Conservation (phyloP, 2,113 vertebrate species). For the Sisor rabdophorus region DNA sequence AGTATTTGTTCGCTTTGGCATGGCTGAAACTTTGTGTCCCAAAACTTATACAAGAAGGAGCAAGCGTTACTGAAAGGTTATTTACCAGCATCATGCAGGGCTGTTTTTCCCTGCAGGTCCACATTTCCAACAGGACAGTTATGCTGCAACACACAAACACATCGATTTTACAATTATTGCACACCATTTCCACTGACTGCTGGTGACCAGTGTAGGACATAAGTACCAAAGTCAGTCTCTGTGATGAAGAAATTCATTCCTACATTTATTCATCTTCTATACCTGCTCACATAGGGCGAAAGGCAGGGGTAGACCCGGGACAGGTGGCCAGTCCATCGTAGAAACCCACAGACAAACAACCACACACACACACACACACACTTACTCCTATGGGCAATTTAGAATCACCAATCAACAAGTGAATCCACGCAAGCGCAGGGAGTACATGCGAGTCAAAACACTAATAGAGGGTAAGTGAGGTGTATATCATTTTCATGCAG, state of each 20-base stretch:
- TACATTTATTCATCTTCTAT: too few species aligned
- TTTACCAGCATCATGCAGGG: slow-evolving; percentile 92
- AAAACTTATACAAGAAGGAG: background rate
- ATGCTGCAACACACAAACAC: slow-evolving; percentile 72
- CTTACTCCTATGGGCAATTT: too few species aligned
- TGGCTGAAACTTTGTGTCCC: background rate
- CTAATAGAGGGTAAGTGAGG: too few species aligned
- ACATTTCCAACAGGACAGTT: slow-evolving; percentile 90
- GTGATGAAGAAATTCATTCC: too few species aligned
- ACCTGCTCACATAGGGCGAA: too few species aligned
- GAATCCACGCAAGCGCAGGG: too few species aligned
- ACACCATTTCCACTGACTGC: background rate
- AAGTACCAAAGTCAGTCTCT: background rate
- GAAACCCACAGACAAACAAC: too few species aligned
- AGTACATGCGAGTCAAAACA: too few species aligned
- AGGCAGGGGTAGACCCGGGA: too few species aligned
- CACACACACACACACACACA: too few species aligned
- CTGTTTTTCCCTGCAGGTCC: slow-evolving; percentile 89
- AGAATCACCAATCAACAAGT: too few species aligned
- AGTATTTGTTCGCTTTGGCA: background rate
- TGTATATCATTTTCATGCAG: background rate
- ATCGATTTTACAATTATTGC: background rate
- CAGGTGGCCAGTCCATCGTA: too few species aligned
- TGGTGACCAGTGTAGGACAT: background rate
- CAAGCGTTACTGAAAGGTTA: background rate